Evolutionary conservation across 2,113 vertebrate species (phyloP).

Genomic region (Mandrillus leucophaeus): DNA sequence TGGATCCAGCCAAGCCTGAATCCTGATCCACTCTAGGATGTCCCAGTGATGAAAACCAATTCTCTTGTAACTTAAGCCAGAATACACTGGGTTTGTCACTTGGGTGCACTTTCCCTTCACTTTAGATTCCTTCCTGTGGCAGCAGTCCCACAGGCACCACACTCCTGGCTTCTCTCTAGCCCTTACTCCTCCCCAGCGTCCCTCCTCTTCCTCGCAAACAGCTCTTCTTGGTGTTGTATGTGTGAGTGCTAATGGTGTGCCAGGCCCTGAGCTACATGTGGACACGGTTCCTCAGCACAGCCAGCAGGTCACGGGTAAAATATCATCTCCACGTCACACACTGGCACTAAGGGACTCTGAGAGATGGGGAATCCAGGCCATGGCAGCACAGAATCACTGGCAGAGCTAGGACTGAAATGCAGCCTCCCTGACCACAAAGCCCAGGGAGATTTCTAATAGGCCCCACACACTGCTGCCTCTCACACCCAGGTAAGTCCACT

Average conservation of each 20-base stretch:
- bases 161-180: not conserved
- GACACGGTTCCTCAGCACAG: not conserved
- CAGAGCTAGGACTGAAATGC: not conserved
- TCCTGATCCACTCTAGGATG: not conserved
- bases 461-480: fast-evolving
- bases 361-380: not conserved
- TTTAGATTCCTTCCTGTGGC: not conserved
- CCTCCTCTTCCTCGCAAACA: not conserved
- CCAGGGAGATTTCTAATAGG: not conserved
- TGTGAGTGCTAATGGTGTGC: not conserved
- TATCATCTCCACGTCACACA: fast-evolving
- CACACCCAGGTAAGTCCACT: not conserved
- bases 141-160: not conserved
- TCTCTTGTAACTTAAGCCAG: not conserved
- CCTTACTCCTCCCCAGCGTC: not conserved
- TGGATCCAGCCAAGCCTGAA: not conserved
- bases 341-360: not conserved
- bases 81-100: not conserved
- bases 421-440: not conserved
- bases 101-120: not conserved
- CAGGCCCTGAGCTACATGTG: not conserved
- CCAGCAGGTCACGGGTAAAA: not conserved
- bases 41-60: not conserved
- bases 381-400: not conserved
- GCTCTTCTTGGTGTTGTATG: not conserved